Evolutionary conservation across 1,140 invertebrate species (phyloP).

Genomic region (Steinernema feltiae): DNA sequence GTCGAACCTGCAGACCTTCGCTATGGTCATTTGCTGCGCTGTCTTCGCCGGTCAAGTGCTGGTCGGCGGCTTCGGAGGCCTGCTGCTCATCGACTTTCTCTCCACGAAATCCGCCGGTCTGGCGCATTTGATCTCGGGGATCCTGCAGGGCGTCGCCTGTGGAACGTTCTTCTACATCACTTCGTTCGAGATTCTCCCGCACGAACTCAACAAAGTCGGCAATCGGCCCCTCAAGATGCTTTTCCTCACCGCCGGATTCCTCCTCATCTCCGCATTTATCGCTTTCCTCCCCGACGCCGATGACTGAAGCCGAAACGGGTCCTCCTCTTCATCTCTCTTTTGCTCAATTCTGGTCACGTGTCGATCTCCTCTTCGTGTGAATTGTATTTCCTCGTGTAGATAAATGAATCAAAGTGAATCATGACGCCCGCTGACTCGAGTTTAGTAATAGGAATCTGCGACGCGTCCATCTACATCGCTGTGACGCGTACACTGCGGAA

Average conservation of each 20-base stretch:
- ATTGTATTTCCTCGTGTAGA: too few species aligned
- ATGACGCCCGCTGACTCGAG: too few species aligned
- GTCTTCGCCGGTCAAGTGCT: constrained; percentile 70
- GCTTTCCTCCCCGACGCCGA: constrained; percentile 48
- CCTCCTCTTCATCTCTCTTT: neutral
- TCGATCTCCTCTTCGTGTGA: neutral
- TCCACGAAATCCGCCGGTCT: constrained; percentile 21
- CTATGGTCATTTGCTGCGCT: constrained; percentile 65
- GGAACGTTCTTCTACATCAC: constrained; percentile 86
- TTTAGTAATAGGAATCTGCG: too few species aligned
- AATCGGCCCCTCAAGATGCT: constrained; percentile 62
- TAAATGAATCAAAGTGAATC: too few species aligned
- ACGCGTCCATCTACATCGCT: too few species aligned
- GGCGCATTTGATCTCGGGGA: constrained; percentile 39
- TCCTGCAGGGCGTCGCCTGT: constrained; percentile 68
- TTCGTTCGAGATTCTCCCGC: constrained; percentile 78
- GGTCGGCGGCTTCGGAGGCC: constrained; percentile 57
- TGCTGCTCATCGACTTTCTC: constrained; percentile 47
- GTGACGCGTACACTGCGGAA: neutral
- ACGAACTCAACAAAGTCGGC: constrained; percentile 58
- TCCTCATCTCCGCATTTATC: constrained; percentile 50
- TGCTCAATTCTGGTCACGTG: neutral
- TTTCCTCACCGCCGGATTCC: constrained; percentile 62
- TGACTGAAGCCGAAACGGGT: neutral
- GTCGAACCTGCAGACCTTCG: constrained; percentile 64